phyloP scores from a whole-genome alignment of 2,888 invertebrate genomes.

The Ypsolopha scabrella region DNA sequence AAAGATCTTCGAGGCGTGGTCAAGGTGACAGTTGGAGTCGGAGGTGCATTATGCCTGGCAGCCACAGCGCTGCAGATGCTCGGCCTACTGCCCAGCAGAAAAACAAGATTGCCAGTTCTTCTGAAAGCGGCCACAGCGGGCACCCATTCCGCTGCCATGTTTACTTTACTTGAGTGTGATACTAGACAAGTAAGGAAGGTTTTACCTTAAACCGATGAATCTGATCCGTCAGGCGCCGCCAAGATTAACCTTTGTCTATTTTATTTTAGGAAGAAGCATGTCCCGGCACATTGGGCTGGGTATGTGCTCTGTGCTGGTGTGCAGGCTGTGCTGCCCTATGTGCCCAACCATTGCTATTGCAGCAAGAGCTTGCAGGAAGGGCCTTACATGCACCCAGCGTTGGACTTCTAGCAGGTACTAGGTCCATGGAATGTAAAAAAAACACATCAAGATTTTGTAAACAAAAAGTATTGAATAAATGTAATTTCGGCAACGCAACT shows the following conservation, averaged over 20 bases:
- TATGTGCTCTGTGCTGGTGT: slow-evolving; percentile 77
- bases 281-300: slow-evolving; percentile 73
- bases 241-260: too few relatives aligned
- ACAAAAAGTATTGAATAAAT: too few relatives aligned
- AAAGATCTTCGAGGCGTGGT: slow-evolving; percentile 49
- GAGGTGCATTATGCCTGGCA: slow-evolving; percentile 51
- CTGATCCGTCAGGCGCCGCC: too few relatives aligned
- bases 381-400: slow-evolving; percentile 75
- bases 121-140: slow-evolving; percentile 50
- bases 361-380: slow-evolving; percentile 75
- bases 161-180: slow-evolving; percentile 47
- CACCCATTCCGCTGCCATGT: slow-evolving; percentile 47
- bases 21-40: slow-evolving; percentile 46
- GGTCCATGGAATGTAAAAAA: background rate
- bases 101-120: slow-evolving; percentile 34
- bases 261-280: slow-evolving; percentile 40
- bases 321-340: slow-evolving; percentile 78
- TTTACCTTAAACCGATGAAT: too few relatives aligned
- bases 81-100: slow-evolving; percentile 33
- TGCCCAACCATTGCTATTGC: slow-evolving; percentile 77
- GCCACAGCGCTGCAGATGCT: slow-evolving; percentile 47
- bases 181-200: slow-evolving; percentile 37
- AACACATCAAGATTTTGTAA: background rate
- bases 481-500: too few relatives aligned
- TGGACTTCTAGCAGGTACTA: slow-evolving; percentile 73